Evolutionary conservation across 2,797 vertebrate genomes (phyloP).

Genomic region (Chaetodon trifasciatus): DNA sequence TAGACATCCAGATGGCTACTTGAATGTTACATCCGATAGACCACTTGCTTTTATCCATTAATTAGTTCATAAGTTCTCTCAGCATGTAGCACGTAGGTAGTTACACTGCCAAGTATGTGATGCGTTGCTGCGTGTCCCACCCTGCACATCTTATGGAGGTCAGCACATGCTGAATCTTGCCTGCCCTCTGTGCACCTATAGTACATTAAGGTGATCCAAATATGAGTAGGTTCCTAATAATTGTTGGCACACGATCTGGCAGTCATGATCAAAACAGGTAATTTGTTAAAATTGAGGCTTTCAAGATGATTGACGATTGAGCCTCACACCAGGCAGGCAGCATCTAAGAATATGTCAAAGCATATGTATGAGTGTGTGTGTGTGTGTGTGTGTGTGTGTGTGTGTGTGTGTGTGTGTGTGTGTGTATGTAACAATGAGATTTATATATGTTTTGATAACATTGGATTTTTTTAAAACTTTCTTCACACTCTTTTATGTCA

Average conservation of each 20-base stretch:
- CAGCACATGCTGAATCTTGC: constrained; percentile 53
- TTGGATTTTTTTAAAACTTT: constrained; percentile 6
- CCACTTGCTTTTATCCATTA: constrained; percentile 50
- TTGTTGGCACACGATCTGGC: constrained; percentile 34
- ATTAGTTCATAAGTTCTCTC: constrained; percentile 49
- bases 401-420: too few species aligned
- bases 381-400: too few species aligned
- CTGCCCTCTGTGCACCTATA: constrained; percentile 8
- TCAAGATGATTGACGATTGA: constrained; percentile 25
- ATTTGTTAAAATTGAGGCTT: constrained; percentile 49
- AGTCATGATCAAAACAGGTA: constrained; percentile 45
- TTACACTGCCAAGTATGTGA: constrained; percentile 42
- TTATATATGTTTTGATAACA: constrained; percentile 9
- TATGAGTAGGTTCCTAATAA: constrained; percentile 24
- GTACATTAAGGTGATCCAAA: constrained; percentile 38
- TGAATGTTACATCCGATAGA: constrained; percentile 55
- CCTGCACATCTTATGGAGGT: constrained; percentile 30
- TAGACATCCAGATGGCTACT: constrained; percentile 73
- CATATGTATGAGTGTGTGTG: neutral
- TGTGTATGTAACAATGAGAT: too few species aligned
- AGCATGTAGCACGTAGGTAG: constrained; percentile 32
- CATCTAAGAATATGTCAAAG: neutral
- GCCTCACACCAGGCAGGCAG: constrained; percentile 14
- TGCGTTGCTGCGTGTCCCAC: constrained; percentile 34
- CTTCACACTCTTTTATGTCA: neutral